phyloP scores from a whole-genome alignment of 2,797 vertebrate species.

The Synaphobranchus kaupii region DNA sequence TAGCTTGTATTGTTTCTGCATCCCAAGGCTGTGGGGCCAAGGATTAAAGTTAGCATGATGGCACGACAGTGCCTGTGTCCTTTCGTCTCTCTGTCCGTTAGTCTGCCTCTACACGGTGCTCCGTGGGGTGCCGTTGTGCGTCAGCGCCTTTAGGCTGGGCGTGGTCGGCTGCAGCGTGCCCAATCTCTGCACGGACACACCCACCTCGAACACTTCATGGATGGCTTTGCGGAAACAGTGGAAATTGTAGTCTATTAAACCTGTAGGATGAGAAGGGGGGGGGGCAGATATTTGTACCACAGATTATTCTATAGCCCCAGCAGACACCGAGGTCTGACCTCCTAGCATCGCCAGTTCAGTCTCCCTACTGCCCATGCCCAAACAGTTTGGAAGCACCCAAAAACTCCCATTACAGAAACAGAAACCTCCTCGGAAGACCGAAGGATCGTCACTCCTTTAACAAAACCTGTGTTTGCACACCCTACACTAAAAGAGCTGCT shows the following conservation, averaged over 20 bases:
- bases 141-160: slow-evolving; percentile 85
- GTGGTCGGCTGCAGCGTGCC: slow-evolving; percentile 79
- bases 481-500: no score
- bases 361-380: no score
- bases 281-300: neutral
- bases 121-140: slow-evolving; percentile 92
- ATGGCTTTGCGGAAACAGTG: slow-evolving; percentile 99
- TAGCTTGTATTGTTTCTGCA: slow-evolving; percentile 19
- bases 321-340: no score
- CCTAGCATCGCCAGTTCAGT: neutral
- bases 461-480: neutral
- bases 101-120: slow-evolving; percentile 80
- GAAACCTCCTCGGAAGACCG: no score
- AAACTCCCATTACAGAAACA: no score
- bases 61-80: slow-evolving; percentile 17
- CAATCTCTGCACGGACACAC: slow-evolving; percentile 82
- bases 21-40: slow-evolving; percentile 49
- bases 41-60: slow-evolving; percentile 36
- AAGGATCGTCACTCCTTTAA: neutral
- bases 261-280: slow-evolving; percentile 62
- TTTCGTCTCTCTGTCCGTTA: slow-evolving; percentile 28
- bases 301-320: neutral
- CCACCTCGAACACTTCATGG: slow-evolving; percentile 98
- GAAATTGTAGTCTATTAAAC: slow-evolving; percentile 99
- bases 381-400: neutral